phyloP scores from a whole-genome alignment of 2,797 vertebrate species.

The Sandelia bainsii region DNA sequence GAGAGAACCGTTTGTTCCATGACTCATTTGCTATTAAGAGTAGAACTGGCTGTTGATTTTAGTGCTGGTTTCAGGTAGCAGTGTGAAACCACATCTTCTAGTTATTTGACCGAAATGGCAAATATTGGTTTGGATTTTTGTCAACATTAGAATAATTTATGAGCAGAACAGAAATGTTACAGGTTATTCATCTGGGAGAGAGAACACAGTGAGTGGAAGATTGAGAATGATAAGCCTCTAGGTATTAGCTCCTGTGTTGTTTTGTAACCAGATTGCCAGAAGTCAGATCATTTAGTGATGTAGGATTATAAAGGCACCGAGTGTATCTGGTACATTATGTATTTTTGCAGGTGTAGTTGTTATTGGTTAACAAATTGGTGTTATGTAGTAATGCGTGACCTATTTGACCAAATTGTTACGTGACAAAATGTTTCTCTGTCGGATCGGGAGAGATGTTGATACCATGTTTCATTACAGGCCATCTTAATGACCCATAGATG shows the following conservation, averaged over 20 bases:
- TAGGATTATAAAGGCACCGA: slow-evolving; percentile 10
- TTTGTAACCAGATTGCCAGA: slow-evolving; percentile 41
- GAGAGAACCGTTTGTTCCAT: slow-evolving; percentile 60
- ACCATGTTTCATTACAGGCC: slow-evolving; percentile 23
- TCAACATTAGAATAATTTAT: slow-evolving; percentile 39
- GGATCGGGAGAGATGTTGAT: slow-evolving; percentile 6
- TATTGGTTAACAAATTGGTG: background rate
- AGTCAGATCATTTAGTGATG: slow-evolving; percentile 29
- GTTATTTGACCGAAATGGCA: slow-evolving; percentile 24
- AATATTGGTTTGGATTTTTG: slow-evolving; percentile 23
- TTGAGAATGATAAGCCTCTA: slow-evolving; percentile 28
- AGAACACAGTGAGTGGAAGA: slow-evolving; percentile 32
- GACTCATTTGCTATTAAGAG: slow-evolving; percentile 65
- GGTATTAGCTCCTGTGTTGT: slow-evolving; percentile 19
- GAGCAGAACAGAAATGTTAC: slow-evolving; percentile 23
- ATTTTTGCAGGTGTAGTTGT: slow-evolving; percentile 4
- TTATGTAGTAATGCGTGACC: slow-evolving; percentile 15
- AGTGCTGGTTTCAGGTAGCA: slow-evolving; percentile 40
- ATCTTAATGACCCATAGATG: slow-evolving; percentile 10
- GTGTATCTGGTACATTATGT: background rate
- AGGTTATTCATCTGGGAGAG: slow-evolving; percentile 24
- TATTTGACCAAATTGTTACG: slow-evolving; percentile 15
- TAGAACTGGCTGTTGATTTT: slow-evolving; percentile 34
- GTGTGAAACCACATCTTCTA: slow-evolving; percentile 30
- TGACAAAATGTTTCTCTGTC: slow-evolving; percentile 19